These are phyloP conservation scores for Bos indicus DNA, from an alignment of 2,113 vertebrate species.

Conservation along the genomic window DNA sequence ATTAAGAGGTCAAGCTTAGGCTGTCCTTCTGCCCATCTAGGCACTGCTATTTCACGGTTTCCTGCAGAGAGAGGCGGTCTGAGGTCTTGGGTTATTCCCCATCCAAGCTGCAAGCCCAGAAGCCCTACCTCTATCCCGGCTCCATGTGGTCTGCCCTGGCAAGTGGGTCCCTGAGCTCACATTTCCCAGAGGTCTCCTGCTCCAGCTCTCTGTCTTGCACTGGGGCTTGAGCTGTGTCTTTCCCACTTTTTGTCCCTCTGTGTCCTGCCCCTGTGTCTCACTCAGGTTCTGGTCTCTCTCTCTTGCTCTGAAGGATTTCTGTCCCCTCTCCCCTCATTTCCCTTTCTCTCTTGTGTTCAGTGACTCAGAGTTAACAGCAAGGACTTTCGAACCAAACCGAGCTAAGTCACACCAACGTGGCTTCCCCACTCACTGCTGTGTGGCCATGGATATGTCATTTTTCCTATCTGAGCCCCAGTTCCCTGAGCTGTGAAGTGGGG, in stretches of 20 bases:
- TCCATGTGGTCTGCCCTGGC: not conserved
- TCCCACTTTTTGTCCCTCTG: not conserved
- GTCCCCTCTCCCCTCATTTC: not conserved
- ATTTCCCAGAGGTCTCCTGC: not conserved
- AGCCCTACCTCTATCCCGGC: not conserved
- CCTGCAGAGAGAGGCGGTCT: not conserved
- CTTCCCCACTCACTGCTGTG: not conserved
- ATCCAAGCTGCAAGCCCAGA: not conserved
- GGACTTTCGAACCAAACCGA: not conserved
- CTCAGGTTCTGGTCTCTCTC: not conserved
- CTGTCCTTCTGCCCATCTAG: not conserved
- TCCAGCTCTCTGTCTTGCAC: not conserved
- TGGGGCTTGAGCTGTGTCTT: not conserved
- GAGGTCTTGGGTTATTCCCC: not conserved
- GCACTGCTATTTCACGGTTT: not conserved
- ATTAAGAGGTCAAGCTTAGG: not conserved
- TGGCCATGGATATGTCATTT: not conserved
- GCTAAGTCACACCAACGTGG: not conserved
- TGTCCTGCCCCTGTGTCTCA: not conserved
- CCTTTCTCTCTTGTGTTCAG: not conserved
- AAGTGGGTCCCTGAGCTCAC: not conserved
- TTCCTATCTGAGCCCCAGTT: not conserved
- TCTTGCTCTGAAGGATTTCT: not conserved
- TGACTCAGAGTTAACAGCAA: not conserved
- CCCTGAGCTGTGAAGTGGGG: not conserved